A percentile compares a stretch with the other conserved stretches of the same genome.
phyloP scores from a whole-genome alignment of 1,140 invertebrate species.

The Trichomalopsis sarcophagae region DNA sequence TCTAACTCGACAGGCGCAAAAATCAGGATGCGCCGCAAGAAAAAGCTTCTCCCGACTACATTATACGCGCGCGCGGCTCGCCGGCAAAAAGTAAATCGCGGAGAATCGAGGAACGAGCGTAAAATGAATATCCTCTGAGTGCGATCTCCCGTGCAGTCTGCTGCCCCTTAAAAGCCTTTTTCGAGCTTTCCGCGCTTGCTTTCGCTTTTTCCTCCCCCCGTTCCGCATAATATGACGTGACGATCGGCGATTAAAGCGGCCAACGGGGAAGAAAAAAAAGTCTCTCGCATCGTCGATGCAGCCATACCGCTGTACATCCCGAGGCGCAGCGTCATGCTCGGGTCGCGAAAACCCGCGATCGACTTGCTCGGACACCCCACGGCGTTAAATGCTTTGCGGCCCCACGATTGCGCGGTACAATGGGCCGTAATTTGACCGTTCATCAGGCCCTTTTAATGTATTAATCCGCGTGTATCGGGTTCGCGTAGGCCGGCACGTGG shows the following conservation, averaged over 20 bases:
- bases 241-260: slow-evolving; percentile 41
- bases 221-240: slow-evolving; percentile 49
- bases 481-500: no score
- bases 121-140: slow-evolving; percentile 49
- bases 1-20: slow-evolving; percentile 53
- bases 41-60: background rate
- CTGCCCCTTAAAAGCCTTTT: slow-evolving; percentile 47
- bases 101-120: slow-evolving; percentile 50
- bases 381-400: background rate
- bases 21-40: slow-evolving; percentile 25
- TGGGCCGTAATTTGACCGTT: background rate
- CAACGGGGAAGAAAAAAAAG: background rate
- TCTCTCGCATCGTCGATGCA: background rate
- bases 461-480: background rate
- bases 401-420: background rate
- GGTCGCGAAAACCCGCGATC: slow-evolving; percentile 35
- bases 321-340: slow-evolving; percentile 30
- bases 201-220: slow-evolving; percentile 34
- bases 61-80: background rate
- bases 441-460: background rate
- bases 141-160: background rate
- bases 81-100: slow-evolving; percentile 42
- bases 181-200: slow-evolving; percentile 38
- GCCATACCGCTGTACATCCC: background rate
- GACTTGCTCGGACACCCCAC: slow-evolving; percentile 13